phyloP scores from a whole-genome alignment of 2,888 invertebrate species.

The Hypomecis atomaria region DNA sequence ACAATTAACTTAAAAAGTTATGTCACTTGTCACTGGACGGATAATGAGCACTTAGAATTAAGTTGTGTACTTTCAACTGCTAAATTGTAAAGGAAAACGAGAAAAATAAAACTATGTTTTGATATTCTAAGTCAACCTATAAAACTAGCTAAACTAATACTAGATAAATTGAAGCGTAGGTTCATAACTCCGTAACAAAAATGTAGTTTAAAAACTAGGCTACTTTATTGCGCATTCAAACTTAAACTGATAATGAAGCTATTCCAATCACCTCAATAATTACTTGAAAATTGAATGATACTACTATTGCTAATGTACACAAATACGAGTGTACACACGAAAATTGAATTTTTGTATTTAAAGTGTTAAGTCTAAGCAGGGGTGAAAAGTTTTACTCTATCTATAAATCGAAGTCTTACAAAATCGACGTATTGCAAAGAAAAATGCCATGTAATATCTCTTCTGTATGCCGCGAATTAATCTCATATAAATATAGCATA shows the following conservation, averaged over 20 bases:
- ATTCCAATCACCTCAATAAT: no score
- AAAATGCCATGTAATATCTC: no score
- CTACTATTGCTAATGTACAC: no score
- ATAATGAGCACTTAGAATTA: conserved; percentile 39
- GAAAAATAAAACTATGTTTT: conserved; percentile 30
- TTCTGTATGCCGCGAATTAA: background rate
- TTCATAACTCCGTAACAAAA: no score
- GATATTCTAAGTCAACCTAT: conserved; percentile 27
- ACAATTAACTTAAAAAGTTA: conserved; percentile 48
- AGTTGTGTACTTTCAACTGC: conserved; percentile 56
- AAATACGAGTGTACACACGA: no score
- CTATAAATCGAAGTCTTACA: no score
- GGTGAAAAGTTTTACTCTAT: background rate
- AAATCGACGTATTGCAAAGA: background rate
- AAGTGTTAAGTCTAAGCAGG: background rate
- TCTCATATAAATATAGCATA: conserved; percentile 20
- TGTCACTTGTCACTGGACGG: conserved; percentile 56
- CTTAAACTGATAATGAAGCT: no score
- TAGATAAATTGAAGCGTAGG: no score
- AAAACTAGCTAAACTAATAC: no score
- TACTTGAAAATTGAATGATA: no score
- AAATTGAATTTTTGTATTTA: background rate
- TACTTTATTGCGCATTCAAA: no score
- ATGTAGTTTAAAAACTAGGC: no score
- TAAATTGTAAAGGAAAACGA: conserved; percentile 43